Conservation (phyloP, 92 coral and sea anemone genomes). For the Zoanthus sansibaricus region DNA sequence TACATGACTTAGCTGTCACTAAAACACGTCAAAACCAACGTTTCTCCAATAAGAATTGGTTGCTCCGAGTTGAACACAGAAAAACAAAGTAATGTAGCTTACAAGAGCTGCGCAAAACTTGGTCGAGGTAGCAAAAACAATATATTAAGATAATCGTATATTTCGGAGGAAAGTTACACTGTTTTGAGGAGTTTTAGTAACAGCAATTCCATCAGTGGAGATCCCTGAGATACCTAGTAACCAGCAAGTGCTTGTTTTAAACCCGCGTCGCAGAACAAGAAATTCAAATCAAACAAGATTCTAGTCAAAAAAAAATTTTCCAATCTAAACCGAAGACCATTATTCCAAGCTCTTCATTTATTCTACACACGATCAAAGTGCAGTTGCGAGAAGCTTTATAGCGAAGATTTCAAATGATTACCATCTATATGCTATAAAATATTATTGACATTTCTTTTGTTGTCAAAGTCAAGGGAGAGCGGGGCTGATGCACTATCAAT, state of each 20-base stretch:
- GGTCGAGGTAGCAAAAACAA: neutral
- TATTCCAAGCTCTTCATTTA: slow-evolving; percentile 28
- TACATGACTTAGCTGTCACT: neutral
- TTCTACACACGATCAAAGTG: slow-evolving; percentile 9
- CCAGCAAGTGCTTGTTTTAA: slow-evolving; percentile 17
- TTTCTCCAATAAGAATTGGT: neutral
- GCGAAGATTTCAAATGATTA: no score
- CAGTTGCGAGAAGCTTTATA: slow-evolving; percentile 7
- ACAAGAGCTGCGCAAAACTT: neutral
- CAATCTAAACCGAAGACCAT: neutral
- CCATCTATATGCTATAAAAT: no score
- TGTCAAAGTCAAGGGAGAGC: no score
- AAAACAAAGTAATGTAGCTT: neutral
- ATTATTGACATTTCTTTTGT: no score
- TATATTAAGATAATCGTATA: neutral
- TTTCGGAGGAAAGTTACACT: neutral
- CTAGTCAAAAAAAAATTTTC: slow-evolving; percentile 13
- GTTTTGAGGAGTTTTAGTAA: slow-evolving; percentile 1
- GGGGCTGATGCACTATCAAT: no score
- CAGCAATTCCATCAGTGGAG: neutral
- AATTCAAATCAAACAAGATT: slow-evolving; percentile 44
- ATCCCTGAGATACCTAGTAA: neutral
- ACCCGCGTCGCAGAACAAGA: slow-evolving; percentile 32
- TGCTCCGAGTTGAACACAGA: neutral
- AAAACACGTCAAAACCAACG: neutral